Conservation (phyloP, 1,140 invertebrate species). For the Frieseomelitta varia region DNA sequence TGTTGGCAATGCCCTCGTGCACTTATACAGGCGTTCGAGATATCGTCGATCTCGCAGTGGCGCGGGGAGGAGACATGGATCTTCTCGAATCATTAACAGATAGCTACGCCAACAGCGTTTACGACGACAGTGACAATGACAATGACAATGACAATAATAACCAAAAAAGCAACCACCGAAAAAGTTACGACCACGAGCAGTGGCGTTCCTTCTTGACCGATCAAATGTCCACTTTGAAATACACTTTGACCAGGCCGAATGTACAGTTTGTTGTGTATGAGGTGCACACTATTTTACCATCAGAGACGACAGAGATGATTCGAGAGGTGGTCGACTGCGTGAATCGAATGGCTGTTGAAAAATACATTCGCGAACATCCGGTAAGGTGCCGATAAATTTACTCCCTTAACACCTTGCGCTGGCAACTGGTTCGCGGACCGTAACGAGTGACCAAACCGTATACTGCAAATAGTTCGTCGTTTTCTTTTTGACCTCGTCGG, state of each 20-base stretch:
- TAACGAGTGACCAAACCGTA: too few species aligned
- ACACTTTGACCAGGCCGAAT: constrained; percentile 76
- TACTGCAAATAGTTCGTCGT: too few species aligned
- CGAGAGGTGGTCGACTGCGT: constrained; percentile 76
- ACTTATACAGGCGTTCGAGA: constrained; percentile 89
- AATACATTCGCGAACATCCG: constrained; percentile 72
- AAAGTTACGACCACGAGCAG: constrained; percentile 41
- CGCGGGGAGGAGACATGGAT: constrained; percentile 71
- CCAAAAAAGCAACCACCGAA: background rate
- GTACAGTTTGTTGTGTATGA: constrained; percentile 81
- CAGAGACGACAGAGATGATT: constrained; percentile 79
- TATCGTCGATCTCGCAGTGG: constrained; percentile 86
- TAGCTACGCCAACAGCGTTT: background rate
- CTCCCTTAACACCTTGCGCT: too few species aligned
- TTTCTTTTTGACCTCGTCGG: too few species aligned
- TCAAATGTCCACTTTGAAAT: constrained; percentile 74
- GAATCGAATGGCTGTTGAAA: constrained; percentile 78
- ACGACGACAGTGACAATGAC: background rate
- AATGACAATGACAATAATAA: background rate
- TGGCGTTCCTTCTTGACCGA: constrained; percentile 67
- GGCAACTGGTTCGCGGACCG: too few species aligned
- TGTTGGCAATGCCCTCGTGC: constrained; percentile 88
- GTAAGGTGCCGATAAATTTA: constrained; percentile 43
- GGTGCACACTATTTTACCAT: constrained; percentile 77
- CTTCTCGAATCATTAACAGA: constrained; percentile 73